phyloP scores from a whole-genome alignment of 2,888 invertebrate species.

The Lycia hirtaria region DNA sequence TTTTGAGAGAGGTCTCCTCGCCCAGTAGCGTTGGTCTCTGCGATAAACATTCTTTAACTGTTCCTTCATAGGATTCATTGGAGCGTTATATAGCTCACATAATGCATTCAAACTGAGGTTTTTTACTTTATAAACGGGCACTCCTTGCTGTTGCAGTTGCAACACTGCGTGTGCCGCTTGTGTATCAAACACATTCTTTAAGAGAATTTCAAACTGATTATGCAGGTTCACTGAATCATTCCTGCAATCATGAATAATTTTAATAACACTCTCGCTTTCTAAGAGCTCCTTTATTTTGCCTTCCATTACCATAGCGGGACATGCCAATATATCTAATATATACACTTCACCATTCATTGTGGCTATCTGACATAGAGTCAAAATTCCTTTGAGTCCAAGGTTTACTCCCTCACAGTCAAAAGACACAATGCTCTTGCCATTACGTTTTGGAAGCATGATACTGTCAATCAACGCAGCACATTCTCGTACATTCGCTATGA shows the following conservation, averaged over 20 bases:
- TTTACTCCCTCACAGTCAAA: constrained; percentile 98
- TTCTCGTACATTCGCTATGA: constrained; percentile 92
- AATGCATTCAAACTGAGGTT: constrained; percentile 96
- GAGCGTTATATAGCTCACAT: constrained; percentile 95
- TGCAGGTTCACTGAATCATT: constrained; percentile 95
- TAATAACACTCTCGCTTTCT: constrained; percentile 92
- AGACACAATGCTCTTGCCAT: constrained; percentile 88
- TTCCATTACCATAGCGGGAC: constrained; percentile 91
- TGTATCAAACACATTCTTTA: constrained; percentile 95
- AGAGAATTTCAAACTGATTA: constrained; percentile 93
- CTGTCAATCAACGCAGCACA: constrained; percentile 91
- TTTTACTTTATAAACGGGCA: constrained; percentile 97
- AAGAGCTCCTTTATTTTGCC: constrained; percentile 92
- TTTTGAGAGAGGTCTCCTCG: constrained; percentile 93
- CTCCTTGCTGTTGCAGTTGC: constrained; percentile 94
- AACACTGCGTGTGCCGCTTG: constrained; percentile 97
- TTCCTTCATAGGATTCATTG: constrained; percentile 96
- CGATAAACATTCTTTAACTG: constrained; percentile 94
- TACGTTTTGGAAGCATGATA: constrained; percentile 86
- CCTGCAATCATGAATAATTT: constrained; percentile 96
- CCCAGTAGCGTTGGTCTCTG: constrained; percentile 95
- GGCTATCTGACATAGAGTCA: constrained; percentile 94
- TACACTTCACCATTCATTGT: constrained; percentile 93
- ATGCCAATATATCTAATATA: constrained; percentile 94
- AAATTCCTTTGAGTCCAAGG: constrained; percentile 94